These are phyloP conservation scores for Coleophora deauratella DNA, from an alignment of 2,888 invertebrate genomes.

Conservation along the genomic window DNA sequence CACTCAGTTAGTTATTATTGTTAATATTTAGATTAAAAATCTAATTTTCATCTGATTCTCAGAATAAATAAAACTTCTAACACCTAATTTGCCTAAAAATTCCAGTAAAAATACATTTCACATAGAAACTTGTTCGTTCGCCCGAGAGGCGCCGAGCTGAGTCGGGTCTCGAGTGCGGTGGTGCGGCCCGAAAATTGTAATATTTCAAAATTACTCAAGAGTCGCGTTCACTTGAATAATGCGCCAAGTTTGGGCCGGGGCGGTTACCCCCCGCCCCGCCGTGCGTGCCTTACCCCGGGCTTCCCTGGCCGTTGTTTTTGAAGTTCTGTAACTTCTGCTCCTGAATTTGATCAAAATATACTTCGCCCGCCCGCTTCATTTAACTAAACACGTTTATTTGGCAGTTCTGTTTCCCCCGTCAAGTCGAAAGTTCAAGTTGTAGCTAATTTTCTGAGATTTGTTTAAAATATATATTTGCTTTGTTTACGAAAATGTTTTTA, in stretches of 20 bases:
- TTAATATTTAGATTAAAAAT: no score
- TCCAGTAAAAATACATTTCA: constrained; percentile 3
- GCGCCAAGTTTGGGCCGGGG: constrained; percentile 61
- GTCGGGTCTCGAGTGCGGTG: constrained; percentile 40
- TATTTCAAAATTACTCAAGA: constrained; percentile 75
- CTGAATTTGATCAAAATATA: constrained; percentile 68
- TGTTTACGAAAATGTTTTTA: no score
- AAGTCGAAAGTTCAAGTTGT: constrained; percentile 1
- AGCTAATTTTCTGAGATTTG: no score
- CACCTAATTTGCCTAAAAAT: no score
- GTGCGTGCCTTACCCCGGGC: constrained; percentile 55
- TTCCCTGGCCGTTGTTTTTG: constrained; percentile 52
- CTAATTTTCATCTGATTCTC: no score
- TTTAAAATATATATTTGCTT: no score
- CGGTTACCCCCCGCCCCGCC: constrained; percentile 28
- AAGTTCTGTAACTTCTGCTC: constrained; percentile 70
- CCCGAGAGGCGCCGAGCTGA: constrained; percentile 22
- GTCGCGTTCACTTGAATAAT: constrained; percentile 73
- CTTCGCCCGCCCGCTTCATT: constrained; percentile 44
- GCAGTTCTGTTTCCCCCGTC: constrained; percentile 12
- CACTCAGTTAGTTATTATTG: no score
- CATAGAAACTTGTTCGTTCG: constrained; percentile 36
- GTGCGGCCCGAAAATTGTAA: constrained; percentile 68
- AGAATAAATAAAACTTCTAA: no score
- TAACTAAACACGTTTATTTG: constrained; percentile 26